Evolutionary conservation across 2,113 vertebrate genomes (phyloP).

Genomic region (Psammodynastes pulverulentus): DNA sequence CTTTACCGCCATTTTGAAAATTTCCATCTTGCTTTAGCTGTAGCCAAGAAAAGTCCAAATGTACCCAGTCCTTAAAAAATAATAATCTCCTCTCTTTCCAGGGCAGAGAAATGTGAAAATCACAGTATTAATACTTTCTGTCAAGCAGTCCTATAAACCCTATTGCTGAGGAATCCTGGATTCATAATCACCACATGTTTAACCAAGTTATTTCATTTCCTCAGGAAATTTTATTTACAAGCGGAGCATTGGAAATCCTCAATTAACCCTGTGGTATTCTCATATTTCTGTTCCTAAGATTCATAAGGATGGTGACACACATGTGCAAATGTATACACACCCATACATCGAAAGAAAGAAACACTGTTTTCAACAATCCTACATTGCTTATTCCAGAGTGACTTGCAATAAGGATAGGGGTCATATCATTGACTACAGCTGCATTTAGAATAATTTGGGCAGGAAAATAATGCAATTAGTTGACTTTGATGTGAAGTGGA

Average conservation of each 20-base stretch:
- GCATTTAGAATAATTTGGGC: not conserved
- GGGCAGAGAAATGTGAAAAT: not conserved
- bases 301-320: not conserved
- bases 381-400: not conserved
- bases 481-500: not conserved
- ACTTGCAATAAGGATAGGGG: not conserved
- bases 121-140: not conserved
- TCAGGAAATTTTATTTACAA: not conserved
- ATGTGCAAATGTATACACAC: not conserved
- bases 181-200: not conserved
- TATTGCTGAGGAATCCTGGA: not conserved
- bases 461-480: not conserved
- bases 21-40: not conserved
- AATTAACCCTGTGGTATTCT: not conserved
- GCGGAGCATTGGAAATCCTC: not conserved
- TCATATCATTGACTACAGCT: not conserved
- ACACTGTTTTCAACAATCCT: not conserved
- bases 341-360: not conserved
- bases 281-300: not conserved
- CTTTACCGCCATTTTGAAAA: not conserved
- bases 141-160: not conserved
- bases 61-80: not conserved
- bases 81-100: not conserved
- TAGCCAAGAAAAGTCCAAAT: not conserved
- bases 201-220: not conserved